Percentiles rank a stretch among this genome's conserved stretches.
phyloP scores from a whole-genome alignment of 2,888 invertebrate species.

The Octonoba sinensis region DNA sequence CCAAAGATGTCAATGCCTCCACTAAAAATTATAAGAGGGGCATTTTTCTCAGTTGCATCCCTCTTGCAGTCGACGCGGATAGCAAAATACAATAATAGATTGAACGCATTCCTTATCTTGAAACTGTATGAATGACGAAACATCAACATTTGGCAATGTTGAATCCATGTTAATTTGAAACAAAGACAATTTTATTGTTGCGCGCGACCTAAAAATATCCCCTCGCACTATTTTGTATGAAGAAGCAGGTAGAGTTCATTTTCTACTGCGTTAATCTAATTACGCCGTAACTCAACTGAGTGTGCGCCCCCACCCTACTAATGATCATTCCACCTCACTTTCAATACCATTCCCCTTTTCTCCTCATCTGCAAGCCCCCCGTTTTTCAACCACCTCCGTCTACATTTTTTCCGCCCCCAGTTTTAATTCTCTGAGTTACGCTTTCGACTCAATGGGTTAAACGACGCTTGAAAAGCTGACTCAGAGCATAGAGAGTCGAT shows the following conservation, averaged over 20 bases:
- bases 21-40: too few relatives aligned
- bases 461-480: slow-evolving; percentile 57
- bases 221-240: too few relatives aligned
- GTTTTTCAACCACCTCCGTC: not conserved
- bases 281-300: slow-evolving; percentile 20
- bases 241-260: slow-evolving; percentile 18
- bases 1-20: too few relatives aligned
- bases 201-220: slow-evolving; percentile 19
- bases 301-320: slow-evolving; percentile 26
- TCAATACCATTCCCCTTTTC: slow-evolving; percentile 25
- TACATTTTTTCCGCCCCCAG: not conserved
- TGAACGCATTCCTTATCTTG: too few relatives aligned
- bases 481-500: slow-evolving; percentile 8
- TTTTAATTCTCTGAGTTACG: slow-evolving; percentile 43
- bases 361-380: not conserved
- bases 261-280: slow-evolving; percentile 50
- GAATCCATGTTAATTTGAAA: too few relatives aligned
- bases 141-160: too few relatives aligned
- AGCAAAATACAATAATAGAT: too few relatives aligned
- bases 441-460: slow-evolving; percentile 49
- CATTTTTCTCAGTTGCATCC: too few relatives aligned
- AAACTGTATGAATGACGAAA: too few relatives aligned
- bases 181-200: too few relatives aligned
- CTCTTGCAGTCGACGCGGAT: too few relatives aligned
- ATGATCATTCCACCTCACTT: slow-evolving; percentile 31